These are phyloP conservation scores for Drosophila basisetae DNA, from an alignment of 2,888 invertebrate species.

Conservation along the genomic window DNA sequence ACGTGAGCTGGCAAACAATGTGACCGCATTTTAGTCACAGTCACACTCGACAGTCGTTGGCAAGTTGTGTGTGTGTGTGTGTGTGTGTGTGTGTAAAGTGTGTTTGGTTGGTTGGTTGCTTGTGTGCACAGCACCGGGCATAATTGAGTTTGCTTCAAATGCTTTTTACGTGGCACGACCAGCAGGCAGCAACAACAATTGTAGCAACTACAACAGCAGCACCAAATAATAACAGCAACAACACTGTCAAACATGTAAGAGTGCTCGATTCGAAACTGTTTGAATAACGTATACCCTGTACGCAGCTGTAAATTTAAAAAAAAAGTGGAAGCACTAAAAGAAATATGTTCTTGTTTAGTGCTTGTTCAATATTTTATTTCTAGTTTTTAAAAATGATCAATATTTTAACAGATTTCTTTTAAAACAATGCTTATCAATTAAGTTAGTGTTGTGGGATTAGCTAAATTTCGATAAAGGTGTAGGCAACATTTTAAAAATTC, in stretches of 20 bases:
- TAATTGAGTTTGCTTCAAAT: constrained; percentile 80
- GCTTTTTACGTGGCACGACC: constrained; percentile 78
- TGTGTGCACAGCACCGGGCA: constrained; percentile 76
- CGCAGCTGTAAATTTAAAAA: neutral
- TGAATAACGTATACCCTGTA: neutral
- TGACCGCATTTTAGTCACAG: constrained; percentile 83
- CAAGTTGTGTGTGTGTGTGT: constrained; percentile 19
- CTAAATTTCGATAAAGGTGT: neutral
- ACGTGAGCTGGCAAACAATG: constrained; percentile 74
- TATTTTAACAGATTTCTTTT: neutral
- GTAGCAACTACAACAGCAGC: constrained; percentile 22
- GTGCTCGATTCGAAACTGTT: neutral
- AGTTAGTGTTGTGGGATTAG: neutral
- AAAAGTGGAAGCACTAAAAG: too few species aligned
- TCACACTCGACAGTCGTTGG: constrained; percentile 58
- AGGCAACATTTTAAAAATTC: neutral
- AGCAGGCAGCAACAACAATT: constrained; percentile 45
- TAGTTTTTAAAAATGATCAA: too few species aligned
- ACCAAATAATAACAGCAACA: constrained; percentile 25
- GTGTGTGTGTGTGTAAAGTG: constrained; percentile 10
- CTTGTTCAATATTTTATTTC: too few species aligned
- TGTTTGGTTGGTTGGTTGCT: constrained; percentile 30
- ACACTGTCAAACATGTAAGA: constrained; percentile 48
- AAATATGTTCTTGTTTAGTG: too few species aligned
- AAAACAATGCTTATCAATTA: too few species aligned